phyloP scores from a whole-genome alignment of 2,797 vertebrate species.

The Mormyrus hasselquistii region DNA sequence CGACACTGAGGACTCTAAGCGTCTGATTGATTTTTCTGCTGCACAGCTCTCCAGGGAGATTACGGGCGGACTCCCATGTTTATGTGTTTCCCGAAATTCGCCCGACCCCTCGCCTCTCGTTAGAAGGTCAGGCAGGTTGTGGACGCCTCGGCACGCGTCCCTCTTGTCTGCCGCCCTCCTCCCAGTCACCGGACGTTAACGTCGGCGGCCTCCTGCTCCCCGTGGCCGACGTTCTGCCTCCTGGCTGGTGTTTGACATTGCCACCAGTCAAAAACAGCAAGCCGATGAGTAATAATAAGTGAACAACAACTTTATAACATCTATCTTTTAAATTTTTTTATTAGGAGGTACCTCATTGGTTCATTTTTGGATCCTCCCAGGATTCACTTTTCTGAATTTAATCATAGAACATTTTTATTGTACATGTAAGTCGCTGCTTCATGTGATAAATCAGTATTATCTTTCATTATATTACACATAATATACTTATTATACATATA shows the following conservation, averaged over 20 bases:
- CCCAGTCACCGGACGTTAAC: neutral
- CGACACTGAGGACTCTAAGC: conserved; percentile 40
- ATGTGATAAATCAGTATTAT: neutral
- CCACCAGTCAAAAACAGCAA: neutral
- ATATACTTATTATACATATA: neutral
- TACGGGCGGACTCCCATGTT: conserved; percentile 51
- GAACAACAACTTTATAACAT: neutral
- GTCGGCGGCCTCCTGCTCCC: no score
- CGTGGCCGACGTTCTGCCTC: no score
- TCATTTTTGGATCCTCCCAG: neutral
- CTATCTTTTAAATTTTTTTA: neutral
- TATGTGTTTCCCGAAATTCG: conserved; percentile 51
- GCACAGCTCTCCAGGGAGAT: conserved; percentile 48
- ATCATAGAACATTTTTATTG: neutral
- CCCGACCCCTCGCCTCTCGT: conserved; percentile 41
- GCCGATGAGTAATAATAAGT: neutral
- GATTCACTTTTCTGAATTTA: neutral
- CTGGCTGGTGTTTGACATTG: neutral
- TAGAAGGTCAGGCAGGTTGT: conserved; percentile 39
- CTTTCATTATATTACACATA: neutral
- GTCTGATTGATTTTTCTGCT: conserved; percentile 46
- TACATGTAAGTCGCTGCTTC: neutral
- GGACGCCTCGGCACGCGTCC: neutral
- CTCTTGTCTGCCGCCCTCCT: neutral
- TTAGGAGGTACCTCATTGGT: neutral